Base-by-base conservation (phyloP, 2,113 vertebrate genomes). In the Jaculus jaculus region DNA sequence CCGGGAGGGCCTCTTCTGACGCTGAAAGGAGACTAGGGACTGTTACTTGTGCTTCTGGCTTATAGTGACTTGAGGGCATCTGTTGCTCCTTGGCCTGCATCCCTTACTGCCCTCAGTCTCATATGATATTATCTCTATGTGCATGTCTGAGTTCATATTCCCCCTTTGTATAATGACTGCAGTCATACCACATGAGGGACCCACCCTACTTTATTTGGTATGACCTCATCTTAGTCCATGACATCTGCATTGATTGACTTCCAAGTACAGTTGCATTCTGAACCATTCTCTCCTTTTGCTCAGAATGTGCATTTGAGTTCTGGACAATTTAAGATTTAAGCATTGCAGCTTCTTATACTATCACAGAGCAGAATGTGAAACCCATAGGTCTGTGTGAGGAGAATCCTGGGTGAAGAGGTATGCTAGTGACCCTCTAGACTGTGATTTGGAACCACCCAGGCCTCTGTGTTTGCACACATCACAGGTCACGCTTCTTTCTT, bases 391-490 rank as follows among this genome's bases (percentile, higher is more conserved):
- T 65, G 4, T 86, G 78, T 42, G 54, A 86, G 66, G 68, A 47
- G 47, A 69, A n/a, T 34, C 20, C 2, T 0, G 21, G 51, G 34
- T n/a, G 47, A 68, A 47, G 63, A 66, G 60, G 28, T 5, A 2
- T 13, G n/a, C 71, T 28, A 2, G 28, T 3, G 6, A 47, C 26
- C 23, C 18, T 72, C 0, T 2, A 15, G 3, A 3, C 32, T 18
- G 5, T 7, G 1, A 1, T 77, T 20, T n/a, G 13, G 30, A 30
- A 42, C 72, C 8, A 11, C 17, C 12, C 7, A 17, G 7, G 7
- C 20, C 6, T 82, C 30, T 8, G 4, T 24, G 28, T 23, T 47
- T 71, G 63, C 71, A 37, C 2, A 30, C 34, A 51, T 58, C 60
- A 34, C 2, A 2, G 34, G 26, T 75, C 2, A 4, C 39, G 26